phyloP scores from a whole-genome alignment of 2,888 invertebrate genomes.

The Eupithecia insigniata region DNA sequence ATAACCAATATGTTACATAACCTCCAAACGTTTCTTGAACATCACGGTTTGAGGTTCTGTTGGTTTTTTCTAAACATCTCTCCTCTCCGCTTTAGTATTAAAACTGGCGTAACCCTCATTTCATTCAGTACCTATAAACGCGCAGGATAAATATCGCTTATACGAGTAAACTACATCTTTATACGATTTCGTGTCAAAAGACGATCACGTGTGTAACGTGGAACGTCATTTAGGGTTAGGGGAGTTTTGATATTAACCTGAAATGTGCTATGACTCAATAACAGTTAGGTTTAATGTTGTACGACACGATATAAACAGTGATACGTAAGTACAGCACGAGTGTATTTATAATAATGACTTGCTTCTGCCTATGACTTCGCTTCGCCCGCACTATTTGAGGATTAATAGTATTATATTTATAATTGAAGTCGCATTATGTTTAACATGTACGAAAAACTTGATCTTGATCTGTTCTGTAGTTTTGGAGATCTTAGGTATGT shows the following conservation, averaged over 20 bases:
- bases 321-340: not conserved
- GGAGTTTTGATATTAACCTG: slow-evolving; percentile 14
- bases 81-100: slow-evolving; percentile 1
- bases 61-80: not conserved
- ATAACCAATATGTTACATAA: no score
- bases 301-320: slow-evolving; percentile 12
- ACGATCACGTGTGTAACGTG: slow-evolving; percentile 37
- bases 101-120: slow-evolving; percentile 12
- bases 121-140: slow-evolving; percentile 14
- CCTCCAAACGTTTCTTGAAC: no score
- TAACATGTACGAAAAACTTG: no score
- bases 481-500: no score
- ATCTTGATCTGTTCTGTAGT: no score
- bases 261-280: slow-evolving; percentile 10
- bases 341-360: not conserved
- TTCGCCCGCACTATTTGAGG: not conserved
- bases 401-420: not conserved
- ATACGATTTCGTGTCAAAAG: slow-evolving; percentile 40
- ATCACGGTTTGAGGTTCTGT: not conserved
- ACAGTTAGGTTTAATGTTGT: slow-evolving; percentile 6
- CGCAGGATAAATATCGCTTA: slow-evolving; percentile 28
- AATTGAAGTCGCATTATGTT: no score
- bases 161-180: slow-evolving; percentile 36
- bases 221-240: slow-evolving; percentile 32
- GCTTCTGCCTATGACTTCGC: no score